Percentiles rank a stretch among this genome's conserved stretches.
These are phyloP conservation scores for Physeter macrocephalus DNA, from an alignment of 2,113 vertebrate species.

Conservation along the genomic window DNA sequence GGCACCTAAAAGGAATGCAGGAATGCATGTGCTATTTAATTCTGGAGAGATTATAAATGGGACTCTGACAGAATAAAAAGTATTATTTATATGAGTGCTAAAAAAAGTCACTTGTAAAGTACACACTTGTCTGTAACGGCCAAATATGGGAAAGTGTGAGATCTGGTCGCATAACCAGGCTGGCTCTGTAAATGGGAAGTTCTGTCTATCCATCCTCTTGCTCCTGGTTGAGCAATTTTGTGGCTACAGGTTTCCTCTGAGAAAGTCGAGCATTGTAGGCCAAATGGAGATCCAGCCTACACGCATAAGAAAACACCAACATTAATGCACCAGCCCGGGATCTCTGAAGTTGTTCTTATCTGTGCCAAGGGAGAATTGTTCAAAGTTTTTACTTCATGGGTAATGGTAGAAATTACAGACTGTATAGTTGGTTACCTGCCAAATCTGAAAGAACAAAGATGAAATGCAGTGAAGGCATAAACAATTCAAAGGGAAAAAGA, in stretches of 20 bases:
- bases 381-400: background rate
- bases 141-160: constrained; percentile 59
- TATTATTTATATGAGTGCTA: constrained; percentile 58
- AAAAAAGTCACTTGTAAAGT: constrained; percentile 58
- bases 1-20: constrained; percentile 40
- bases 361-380: background rate
- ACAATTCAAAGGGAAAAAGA: background rate
- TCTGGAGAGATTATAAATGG: constrained; percentile 47
- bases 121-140: constrained; percentile 37
- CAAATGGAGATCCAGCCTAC: background rate
- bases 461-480: background rate
- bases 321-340: background rate
- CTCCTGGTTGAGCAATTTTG: background rate
- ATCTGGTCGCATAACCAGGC: background rate
- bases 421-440: background rate
- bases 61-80: constrained; percentile 53
- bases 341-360: background rate
- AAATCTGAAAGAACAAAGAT: background rate
- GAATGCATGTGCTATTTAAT: constrained; percentile 45
- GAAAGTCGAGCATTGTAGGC: background rate
- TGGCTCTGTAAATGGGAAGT: background rate
- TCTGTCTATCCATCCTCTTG: background rate
- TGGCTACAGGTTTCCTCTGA: background rate
- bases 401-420: background rate
- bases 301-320: background rate